A percentile compares a stretch with the other conserved stretches of the same genome.
These are phyloP conservation scores for Plutomurus gul DNA, from an alignment of 1,140 invertebrate species.

Conservation along the genomic window DNA sequence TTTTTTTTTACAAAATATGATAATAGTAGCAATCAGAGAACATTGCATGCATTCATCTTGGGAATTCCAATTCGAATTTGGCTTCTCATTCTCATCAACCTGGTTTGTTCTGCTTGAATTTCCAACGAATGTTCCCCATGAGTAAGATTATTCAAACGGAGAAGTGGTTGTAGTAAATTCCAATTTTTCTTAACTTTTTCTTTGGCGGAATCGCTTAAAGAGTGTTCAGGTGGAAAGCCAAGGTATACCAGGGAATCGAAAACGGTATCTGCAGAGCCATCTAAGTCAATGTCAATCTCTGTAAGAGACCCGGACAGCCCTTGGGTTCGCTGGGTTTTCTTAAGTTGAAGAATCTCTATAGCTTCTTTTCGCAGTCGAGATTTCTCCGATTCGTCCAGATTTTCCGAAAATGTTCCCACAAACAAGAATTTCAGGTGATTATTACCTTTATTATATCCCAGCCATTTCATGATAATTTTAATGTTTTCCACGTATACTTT, in stretches of 20 bases:
- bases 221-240: not conserved
- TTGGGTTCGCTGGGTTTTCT: not conserved
- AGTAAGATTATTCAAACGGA: no score
- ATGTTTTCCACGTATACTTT: not conserved
- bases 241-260: not conserved
- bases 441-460: not conserved
- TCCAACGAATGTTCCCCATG: no score
- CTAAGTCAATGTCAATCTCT: no score
- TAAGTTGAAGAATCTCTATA: not conserved
- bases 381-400: not conserved
- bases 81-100: no score
- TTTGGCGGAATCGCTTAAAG: not conserved
- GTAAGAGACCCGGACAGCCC: no score
- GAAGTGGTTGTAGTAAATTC: no score
- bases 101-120: no score
- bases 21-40: no score
- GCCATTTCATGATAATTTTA: not conserved
- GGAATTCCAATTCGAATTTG: no score
- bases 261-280: not conserved
- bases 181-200: no score
- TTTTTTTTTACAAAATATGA: no score
- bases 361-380: not conserved
- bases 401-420: not conserved
- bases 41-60: no score
- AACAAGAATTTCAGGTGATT: not conserved